A percentile compares a stretch with the other conserved stretches of the same genome.
phyloP scores from a whole-genome alignment of 1,140 invertebrate species.

The Coenobita brevimanus region DNA sequence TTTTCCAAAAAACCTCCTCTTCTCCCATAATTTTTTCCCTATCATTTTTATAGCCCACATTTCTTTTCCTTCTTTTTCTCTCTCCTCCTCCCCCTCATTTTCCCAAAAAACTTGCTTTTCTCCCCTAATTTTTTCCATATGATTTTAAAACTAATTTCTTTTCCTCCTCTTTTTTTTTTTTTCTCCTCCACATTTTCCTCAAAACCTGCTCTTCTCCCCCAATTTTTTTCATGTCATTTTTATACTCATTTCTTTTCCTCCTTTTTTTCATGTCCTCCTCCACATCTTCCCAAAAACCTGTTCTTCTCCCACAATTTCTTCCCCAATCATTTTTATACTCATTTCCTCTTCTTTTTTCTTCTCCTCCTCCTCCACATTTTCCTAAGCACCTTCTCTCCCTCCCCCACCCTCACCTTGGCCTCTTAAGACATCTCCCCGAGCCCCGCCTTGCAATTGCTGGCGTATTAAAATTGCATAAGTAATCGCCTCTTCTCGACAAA shows the following conservation, averaged over 20 bases:
- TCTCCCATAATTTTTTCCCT: not conserved
- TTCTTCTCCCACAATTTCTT: too few relatives aligned
- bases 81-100: not conserved
- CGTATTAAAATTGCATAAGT: slow-evolving; percentile 57
- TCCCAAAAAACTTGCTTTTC: not conserved
- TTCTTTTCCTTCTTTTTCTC: not conserved
- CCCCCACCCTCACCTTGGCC: not conserved
- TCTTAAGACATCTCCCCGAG: slow-evolving; percentile 23
- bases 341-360: not conserved
- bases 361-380: not conserved
- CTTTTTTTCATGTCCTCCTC: not conserved
- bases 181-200: not conserved
- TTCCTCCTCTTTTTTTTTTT: not conserved
- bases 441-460: slow-evolving; percentile 43
- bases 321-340: too few relatives aligned
- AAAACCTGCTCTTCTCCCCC: not conserved
- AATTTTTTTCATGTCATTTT: too few relatives aligned
- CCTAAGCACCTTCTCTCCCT: not conserved
- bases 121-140: not conserved
- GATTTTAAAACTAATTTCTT: not conserved
- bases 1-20: not conserved
- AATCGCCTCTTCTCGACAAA: slow-evolving; percentile 48
- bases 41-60: not conserved
- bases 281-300: too few relatives aligned
- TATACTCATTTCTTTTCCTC: too few relatives aligned